Percentiles rank a stretch among this genome's conserved stretches.
Conservation (phyloP, 2,797 vertebrate genomes). For the Bovichtus variegatus region DNA sequence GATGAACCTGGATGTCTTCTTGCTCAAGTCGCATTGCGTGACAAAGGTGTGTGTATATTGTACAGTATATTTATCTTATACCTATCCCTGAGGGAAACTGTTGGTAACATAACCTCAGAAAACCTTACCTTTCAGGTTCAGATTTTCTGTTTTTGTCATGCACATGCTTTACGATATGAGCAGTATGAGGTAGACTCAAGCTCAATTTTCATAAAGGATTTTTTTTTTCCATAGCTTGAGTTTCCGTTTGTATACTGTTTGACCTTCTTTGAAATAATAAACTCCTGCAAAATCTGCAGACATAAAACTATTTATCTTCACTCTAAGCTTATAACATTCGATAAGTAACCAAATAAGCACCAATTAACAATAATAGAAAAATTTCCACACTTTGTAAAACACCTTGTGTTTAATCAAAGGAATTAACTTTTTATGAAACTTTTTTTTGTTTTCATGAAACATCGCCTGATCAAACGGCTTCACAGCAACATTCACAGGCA, state of each 20-base stretch:
- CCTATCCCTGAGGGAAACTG: constrained; percentile 62
- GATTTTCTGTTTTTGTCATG: constrained; percentile 52
- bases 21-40: constrained; percentile 70
- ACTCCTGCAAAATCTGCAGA: constrained; percentile 29
- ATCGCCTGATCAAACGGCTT: constrained; percentile 19
- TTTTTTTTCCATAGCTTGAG: constrained; percentile 5
- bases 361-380: constrained; percentile 19
- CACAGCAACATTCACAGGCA: constrained; percentile 42
- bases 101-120: constrained; percentile 68
- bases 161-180: constrained; percentile 24
- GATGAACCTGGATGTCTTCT: constrained; percentile 57
- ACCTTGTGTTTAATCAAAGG: neutral
- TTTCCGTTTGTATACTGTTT: constrained; percentile 3
- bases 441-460: constrained; percentile 13
- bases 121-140: constrained; percentile 78
- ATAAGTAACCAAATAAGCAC: constrained; percentile 23
- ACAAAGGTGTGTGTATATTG: constrained; percentile 71
- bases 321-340: constrained; percentile 21
- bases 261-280: constrained; percentile 18
- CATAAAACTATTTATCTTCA: constrained; percentile 7
- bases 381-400: neutral
- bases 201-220: constrained; percentile 1
- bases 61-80: constrained; percentile 71
- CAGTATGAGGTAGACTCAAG: neutral
- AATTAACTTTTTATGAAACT: neutral